Conservation (phyloP, 1,140 invertebrate species). For the Drosophila ananassae region DNA sequence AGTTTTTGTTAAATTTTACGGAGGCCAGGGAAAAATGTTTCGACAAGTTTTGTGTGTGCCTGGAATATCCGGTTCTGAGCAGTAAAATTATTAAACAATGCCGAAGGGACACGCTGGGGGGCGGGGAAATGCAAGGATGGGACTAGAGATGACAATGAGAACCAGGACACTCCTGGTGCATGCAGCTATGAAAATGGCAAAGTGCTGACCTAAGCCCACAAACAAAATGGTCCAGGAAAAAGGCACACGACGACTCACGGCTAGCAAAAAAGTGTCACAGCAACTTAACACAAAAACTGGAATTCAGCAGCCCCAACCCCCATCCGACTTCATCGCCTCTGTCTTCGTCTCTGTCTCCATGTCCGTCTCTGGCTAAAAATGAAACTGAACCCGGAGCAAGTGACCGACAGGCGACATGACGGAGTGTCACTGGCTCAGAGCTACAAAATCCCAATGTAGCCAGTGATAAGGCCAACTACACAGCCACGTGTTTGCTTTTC, state of each 20-base stretch:
- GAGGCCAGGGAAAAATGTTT: constrained; percentile 7
- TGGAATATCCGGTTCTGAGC: constrained; percentile 45
- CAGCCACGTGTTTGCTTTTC: constrained; percentile 63
- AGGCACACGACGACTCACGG: constrained; percentile 10
- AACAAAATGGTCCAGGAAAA: constrained; percentile 50
- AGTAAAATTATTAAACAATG: constrained; percentile 78
- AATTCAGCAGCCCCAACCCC: constrained; percentile 29
- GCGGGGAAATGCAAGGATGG: not conserved
- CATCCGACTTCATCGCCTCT: not conserved
- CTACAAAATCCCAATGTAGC: constrained; percentile 46
- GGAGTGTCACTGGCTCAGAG: constrained; percentile 48
- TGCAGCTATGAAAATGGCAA: constrained; percentile 63
- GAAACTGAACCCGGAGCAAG: constrained; percentile 29
- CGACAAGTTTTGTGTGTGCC: constrained; percentile 33
- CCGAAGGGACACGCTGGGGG: constrained; percentile 15
- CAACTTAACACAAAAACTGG: constrained; percentile 45
- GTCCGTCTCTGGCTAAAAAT: constrained; percentile 4
- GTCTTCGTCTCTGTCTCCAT: too few species aligned
- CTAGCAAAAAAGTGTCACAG: constrained; percentile 47
- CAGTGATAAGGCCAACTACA: constrained; percentile 47
- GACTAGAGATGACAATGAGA: constrained; percentile 40
- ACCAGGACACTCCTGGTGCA: constrained; percentile 44
- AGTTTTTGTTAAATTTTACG: constrained; percentile 25
- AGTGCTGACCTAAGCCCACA: constrained; percentile 64
- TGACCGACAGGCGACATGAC: constrained; percentile 43